Evolutionary conservation across 2,888 invertebrate genomes (phyloP).

Genomic region (Pollenia griseotomentosa): DNA sequence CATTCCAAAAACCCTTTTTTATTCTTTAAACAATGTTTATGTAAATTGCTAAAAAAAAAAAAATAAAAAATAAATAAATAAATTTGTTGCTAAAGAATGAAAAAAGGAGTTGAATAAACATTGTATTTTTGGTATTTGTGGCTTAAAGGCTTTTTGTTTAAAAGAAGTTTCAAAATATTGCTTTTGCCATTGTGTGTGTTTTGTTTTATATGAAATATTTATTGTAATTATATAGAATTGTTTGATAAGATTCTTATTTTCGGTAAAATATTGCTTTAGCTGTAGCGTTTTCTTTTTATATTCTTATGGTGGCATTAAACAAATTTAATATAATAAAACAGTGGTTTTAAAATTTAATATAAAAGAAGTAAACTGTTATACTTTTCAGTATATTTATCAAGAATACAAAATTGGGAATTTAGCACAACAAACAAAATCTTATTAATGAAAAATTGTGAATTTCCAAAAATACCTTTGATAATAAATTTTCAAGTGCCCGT

Average conservation of each 20-base stretch:
- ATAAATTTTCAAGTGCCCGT: too few species aligned
- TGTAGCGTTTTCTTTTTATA: not conserved
- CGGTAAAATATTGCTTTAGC: not conserved
- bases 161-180: not conserved
- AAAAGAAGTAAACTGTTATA: too few species aligned
- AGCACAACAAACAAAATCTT: too few species aligned
- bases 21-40: not conserved
- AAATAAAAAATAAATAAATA: not conserved
- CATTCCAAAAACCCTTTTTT: not conserved
- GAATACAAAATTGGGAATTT: too few species aligned
- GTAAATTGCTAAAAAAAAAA: not conserved
- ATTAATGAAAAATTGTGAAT: too few species aligned
- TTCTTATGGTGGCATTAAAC: not conserved
- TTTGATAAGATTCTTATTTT: conserved; percentile 23
- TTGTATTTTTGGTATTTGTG: conserved; percentile 34
- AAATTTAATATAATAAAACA: not conserved
- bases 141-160: conserved; percentile 21
- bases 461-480: too few species aligned
- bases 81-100: not conserved
- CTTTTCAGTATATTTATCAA: too few species aligned
- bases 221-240: conserved; percentile 20
- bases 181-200: not conserved
- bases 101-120: conserved; percentile 18
- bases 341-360: too few species aligned
- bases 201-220: conserved; percentile 1